Percentiles rank a stretch among this genome's conserved stretches.
phyloP scores from a whole-genome alignment of 2,797 vertebrate species.

The Tenualosa ilisha region DNA sequence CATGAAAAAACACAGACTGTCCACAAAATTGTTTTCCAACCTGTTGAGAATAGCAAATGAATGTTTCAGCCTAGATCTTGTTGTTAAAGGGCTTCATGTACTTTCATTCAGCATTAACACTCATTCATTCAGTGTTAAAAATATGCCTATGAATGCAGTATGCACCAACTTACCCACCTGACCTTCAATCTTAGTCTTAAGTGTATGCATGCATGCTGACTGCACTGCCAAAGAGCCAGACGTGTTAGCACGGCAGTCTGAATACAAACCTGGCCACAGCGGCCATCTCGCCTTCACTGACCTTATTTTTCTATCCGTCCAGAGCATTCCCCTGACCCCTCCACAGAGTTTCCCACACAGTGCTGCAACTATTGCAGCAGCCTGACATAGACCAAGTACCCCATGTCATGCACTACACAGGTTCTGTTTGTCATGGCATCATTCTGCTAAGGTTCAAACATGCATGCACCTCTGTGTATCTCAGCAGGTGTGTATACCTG shows the following conservation, averaged over 20 bases:
- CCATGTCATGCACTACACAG: not conserved
- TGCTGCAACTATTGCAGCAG: not conserved
- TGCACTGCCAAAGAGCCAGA: not conserved
- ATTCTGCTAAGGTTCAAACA: no score
- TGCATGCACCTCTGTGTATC: no score
- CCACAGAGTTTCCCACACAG: not conserved
- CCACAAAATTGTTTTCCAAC: no score
- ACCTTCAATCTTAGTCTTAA: not conserved
- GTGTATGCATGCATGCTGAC: constrained; percentile 12
- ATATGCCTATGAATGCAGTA: no score
- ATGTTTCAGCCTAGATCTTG: no score
- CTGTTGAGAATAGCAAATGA: no score
- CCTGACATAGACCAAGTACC: not conserved
- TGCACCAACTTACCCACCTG: not conserved
- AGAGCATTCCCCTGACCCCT: not conserved
- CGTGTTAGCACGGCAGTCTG: not conserved
- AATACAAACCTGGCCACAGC: not conserved
- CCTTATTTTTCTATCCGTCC: not conserved
- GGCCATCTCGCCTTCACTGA: not conserved
- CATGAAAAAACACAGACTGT: no score
- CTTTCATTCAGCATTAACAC: no score
- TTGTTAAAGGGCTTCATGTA: no score
- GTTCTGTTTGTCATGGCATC: not conserved
- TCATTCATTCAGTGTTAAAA: no score
- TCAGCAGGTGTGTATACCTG: no score